Percentiles rank a stretch among this genome's conserved stretches.
Conservation (phyloP, 2,113 vertebrate species). For the Sciurus niger region DNA sequence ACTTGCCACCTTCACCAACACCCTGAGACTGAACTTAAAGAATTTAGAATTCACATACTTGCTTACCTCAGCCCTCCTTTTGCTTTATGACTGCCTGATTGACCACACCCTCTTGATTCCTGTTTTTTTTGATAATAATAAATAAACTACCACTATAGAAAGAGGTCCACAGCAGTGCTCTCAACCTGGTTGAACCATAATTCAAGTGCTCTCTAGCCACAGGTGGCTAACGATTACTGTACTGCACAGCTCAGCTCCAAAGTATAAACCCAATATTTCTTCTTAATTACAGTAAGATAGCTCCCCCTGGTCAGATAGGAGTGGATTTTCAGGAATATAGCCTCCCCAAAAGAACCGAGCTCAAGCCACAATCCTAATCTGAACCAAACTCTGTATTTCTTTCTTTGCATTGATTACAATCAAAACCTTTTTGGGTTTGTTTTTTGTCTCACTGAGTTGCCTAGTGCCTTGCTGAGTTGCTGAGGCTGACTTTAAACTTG, state of each 20-base stretch:
- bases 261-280: background rate
- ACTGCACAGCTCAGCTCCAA: background rate
- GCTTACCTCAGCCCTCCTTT: background rate
- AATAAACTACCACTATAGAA: background rate
- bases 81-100: background rate
- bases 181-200: background rate
- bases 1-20: background rate
- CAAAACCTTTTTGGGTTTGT: background rate
- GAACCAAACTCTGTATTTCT: constrained; percentile 4
- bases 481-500: too few species aligned
- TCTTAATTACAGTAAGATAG: background rate
- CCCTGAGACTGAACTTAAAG: background rate
- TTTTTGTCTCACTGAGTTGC: too few species aligned
- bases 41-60: background rate
- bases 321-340: background rate
- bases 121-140: background rate
- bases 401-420: background rate
- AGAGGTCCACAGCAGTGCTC: background rate
- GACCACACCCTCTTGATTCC: background rate
- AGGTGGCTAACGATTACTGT: background rate
- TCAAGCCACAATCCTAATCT: background rate
- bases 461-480: too few species aligned
- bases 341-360: background rate
- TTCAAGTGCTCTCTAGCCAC: background rate
- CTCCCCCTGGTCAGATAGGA: background rate